Evolutionary conservation across 2,888 invertebrate genomes (phyloP).

Genomic region (Pelosia muscerda): DNA sequence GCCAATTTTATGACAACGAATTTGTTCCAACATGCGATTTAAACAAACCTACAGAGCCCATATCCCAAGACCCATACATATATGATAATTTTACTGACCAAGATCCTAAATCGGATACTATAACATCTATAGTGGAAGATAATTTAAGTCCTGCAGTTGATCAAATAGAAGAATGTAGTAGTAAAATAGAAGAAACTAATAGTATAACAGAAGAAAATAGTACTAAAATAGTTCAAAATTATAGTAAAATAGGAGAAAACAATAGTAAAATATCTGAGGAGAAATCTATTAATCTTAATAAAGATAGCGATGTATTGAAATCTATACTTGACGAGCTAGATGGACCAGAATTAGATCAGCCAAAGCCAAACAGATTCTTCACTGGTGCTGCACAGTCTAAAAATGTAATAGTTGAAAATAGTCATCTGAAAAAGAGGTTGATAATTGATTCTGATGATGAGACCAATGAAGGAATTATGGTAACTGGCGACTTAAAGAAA

Average conservation of each 20-base stretch:
- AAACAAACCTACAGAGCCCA: slow-evolving; percentile 36
- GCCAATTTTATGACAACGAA: slow-evolving; percentile 83
- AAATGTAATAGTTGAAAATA: slow-evolving; percentile 38
- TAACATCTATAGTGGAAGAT: slow-evolving; percentile 21
- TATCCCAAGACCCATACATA: slow-evolving; percentile 37
- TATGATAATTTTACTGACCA: slow-evolving; percentile 38
- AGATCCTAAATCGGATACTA: slow-evolving; percentile 19
- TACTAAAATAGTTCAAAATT: neutral
- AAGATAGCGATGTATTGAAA: slow-evolving; percentile 57
- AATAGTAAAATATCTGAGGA: slow-evolving; percentile 5
- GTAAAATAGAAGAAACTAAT: slow-evolving; percentile 5
- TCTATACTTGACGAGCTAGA: slow-evolving; percentile 76
- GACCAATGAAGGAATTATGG: slow-evolving; percentile 45
- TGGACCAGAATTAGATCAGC: slow-evolving; percentile 67
- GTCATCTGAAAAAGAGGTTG: slow-evolving; percentile 70
- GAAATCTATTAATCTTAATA: slow-evolving; percentile 21
- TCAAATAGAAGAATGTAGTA: slow-evolving; percentile 18
- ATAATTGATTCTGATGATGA: slow-evolving; percentile 81
- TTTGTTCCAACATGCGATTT: slow-evolving; percentile 64
- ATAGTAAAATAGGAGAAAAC: slow-evolving; percentile 16
- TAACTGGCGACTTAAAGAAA: slow-evolving; percentile 48
- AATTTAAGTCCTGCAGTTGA: slow-evolving; percentile 25
- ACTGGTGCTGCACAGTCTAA: slow-evolving; percentile 49
- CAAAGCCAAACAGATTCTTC: slow-evolving; percentile 72
- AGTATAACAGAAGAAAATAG: slow-evolving; percentile 6